These are phyloP conservation scores for Eulemur mongoz DNA, from an alignment of 2,797 vertebrate species.

Conservation along the genomic window DNA sequence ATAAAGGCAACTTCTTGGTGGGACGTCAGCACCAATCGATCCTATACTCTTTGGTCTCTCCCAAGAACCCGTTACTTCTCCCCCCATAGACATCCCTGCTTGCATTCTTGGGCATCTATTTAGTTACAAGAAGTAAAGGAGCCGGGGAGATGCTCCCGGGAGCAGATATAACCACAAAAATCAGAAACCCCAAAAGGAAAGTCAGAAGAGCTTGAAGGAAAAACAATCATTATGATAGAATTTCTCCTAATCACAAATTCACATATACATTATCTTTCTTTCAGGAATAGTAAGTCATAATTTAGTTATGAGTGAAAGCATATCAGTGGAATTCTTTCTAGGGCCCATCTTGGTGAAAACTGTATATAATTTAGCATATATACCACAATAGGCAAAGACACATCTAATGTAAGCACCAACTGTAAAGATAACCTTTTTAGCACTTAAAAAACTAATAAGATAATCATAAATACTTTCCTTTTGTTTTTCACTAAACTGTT, in stretches of 20 bases:
- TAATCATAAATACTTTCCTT: slow-evolving; percentile 55
- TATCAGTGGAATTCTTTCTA: neutral
- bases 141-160: neutral
- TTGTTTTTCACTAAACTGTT: slow-evolving; percentile 68
- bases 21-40: neutral
- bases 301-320: neutral
- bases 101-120: neutral
- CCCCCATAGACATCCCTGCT: neutral
- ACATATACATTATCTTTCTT: neutral
- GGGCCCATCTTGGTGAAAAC: neutral
- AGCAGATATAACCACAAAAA: neutral
- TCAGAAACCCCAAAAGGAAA: neutral
- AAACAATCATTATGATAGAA: neutral
- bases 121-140: neutral
- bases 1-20: neutral
- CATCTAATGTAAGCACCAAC: slow-evolving; percentile 46
- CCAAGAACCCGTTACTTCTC: neutral
- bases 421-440: slow-evolving; percentile 66
- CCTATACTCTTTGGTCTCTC: neutral
- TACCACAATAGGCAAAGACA: neutral
- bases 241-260: neutral
- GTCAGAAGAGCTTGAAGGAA: neutral
- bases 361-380: neutral
- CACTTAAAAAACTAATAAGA: slow-evolving; percentile 45
- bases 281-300: neutral